Evolutionary conservation across 2,113 vertebrate genomes (phyloP).

Genomic region (Phalacrocorax pelagicus): DNA sequence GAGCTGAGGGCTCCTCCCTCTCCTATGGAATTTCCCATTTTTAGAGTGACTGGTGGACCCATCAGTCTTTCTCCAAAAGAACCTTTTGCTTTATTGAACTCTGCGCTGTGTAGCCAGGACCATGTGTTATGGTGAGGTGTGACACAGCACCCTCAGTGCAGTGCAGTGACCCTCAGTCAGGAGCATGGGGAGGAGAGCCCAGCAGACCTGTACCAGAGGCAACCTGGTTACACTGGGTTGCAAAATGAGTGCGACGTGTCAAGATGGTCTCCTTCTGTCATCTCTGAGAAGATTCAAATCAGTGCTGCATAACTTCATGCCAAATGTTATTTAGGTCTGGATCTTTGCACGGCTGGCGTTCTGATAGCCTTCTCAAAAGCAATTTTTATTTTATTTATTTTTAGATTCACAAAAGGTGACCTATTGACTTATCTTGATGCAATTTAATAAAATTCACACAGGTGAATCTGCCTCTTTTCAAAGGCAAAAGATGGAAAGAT

Average conservation of each 20-base stretch:
- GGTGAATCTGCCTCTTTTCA: background rate
- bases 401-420: background rate
- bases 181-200: fast-evolving
- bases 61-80: background rate
- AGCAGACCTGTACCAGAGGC: background rate
- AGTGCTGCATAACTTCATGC: background rate
- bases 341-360: background rate
- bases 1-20: background rate
- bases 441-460: background rate
- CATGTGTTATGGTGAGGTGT: fast-evolving
- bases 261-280: background rate
- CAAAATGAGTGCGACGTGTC: fast-evolving
- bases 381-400: slow-evolving; percentile 21
- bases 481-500: background rate
- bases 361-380: background rate
- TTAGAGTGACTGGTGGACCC: background rate
- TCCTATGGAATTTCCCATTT: background rate
- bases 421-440: background rate
- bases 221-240: background rate
- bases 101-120: background rate
- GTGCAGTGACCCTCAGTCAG: fast-evolving
- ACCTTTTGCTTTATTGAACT: background rate
- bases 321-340: background rate
- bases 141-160: background rate
- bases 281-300: background rate